Evolutionary conservation across 92 coral and sea anemone genomes (phyloP), one percentile per base, ranked within the genome.

Genomic region (Micromussa lordhowensis): DNA sequence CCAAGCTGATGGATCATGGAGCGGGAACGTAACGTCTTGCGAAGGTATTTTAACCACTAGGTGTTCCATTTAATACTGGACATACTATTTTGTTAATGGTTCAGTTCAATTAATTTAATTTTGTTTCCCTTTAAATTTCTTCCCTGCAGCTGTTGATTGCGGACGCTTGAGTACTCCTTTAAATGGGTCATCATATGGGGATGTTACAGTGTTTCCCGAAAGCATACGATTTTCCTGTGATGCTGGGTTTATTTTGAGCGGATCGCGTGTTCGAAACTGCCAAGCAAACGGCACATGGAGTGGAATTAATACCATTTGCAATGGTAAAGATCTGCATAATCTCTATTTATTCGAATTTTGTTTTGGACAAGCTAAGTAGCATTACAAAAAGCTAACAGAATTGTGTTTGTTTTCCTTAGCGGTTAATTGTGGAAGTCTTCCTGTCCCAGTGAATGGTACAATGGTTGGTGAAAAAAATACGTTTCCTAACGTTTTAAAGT

Each of bases 231-330:
- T 86, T 66, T 31, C 53, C 32, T 94, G 96, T 64, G 90, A 94
- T 40, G 78, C 71, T 11, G 96, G 96, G 1, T 94, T 94, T 32
- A 31, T 82, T 15, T 40, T 92, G 66, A 73, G 74, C 29, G 96
- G 95, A 1, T 80, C 93, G 14, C 35, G 66, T 16, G n/a, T 44
- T 24, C 87, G 94, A 75, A 31, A 32, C 21, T 94, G 97, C 54
- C 87, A 51, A 75, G 85, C 97, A 14, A 90, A 82, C 58, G 92
- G 94, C 1, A 26, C 66, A 59, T 94, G 97, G 97, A 81, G 87
- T 29, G 97, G 97, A 28, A 53, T 2, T 53, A 28, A 78, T 13
- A 88, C 97, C 80, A 77, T 73, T 79, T 94, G 97, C 77, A 86
- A 90, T 31, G 97, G 95, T 94, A 78, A 58, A 85, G 29, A 1